Percentiles rank a stretch among this genome's conserved stretches.
phyloP scores from a whole-genome alignment of 1,140 invertebrate species.

The Papilio machaon region DNA sequence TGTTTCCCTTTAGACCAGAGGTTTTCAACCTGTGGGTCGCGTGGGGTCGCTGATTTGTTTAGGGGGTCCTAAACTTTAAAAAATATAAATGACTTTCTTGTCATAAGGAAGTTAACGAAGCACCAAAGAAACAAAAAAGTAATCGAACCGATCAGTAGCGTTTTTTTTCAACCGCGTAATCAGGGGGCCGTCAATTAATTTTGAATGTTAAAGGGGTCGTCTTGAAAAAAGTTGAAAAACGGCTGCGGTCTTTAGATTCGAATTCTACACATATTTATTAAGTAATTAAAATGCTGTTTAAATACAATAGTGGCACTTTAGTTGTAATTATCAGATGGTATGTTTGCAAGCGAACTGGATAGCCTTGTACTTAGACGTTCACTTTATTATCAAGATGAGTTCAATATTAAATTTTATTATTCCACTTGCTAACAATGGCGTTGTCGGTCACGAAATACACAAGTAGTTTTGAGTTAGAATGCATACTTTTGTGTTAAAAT shows the following conservation, averaged over 20 bases:
- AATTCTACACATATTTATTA: neutral
- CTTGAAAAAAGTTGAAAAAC: too few species aligned
- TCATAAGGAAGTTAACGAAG: too few species aligned
- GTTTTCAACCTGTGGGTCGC: too few species aligned
- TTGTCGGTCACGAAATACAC: neutral
- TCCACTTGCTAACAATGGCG: neutral
- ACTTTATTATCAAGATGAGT: neutral
- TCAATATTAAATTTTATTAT: slow-evolving; percentile 10
- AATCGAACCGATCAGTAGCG: too few species aligned
- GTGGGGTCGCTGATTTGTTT: too few species aligned
- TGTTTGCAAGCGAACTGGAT: neutral
- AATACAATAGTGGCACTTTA: neutral
- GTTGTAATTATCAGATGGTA: neutral
- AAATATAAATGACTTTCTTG: too few species aligned
- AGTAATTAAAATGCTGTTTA: neutral
- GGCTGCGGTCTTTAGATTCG: neutral
- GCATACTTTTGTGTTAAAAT: neutral
- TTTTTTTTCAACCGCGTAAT: too few species aligned
- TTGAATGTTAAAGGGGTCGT: too few species aligned
- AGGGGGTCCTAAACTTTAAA: too few species aligned
- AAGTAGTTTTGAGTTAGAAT: neutral
- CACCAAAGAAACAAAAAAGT: too few species aligned
- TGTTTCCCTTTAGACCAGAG: too few species aligned
- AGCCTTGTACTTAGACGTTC: neutral
- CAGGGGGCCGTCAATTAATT: too few species aligned